Percentiles rank a stretch among this genome's conserved stretches.
Evolutionary conservation across 2,888 invertebrate genomes (phyloP).

Genomic region (Trichopria drosophilae): DNA sequence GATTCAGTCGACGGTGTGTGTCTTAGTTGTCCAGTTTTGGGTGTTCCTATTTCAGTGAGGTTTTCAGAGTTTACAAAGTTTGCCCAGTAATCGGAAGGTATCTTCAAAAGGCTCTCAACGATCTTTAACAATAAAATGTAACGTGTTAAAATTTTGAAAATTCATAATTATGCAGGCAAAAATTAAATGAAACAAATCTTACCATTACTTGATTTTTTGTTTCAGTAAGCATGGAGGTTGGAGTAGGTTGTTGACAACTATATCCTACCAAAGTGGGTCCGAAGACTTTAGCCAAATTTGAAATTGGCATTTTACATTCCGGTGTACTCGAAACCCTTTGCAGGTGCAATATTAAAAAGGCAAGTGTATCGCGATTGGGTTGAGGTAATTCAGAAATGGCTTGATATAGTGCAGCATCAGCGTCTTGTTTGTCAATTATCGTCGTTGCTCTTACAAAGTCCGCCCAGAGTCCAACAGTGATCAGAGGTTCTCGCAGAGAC

Average conservation of each 20-base stretch:
- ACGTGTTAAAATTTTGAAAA: not conserved
- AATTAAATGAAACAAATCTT: slow-evolving; percentile 5
- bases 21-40: slow-evolving; percentile 49
- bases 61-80: slow-evolving; percentile 66
- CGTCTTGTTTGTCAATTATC: slow-evolving; percentile 63
- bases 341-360: slow-evolving; percentile 88
- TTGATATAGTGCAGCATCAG: slow-evolving; percentile 69
- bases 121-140: slow-evolving; percentile 58
- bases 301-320: slow-evolving; percentile 88
- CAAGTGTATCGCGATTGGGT: slow-evolving; percentile 92
- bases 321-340: slow-evolving; percentile 81
- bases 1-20: slow-evolving; percentile 57
- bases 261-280: slow-evolving; percentile 94
- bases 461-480: slow-evolving; percentile 79
- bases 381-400: slow-evolving; percentile 84
- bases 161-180: not conserved
- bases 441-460: slow-evolving; percentile 76
- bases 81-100: slow-evolving; percentile 77
- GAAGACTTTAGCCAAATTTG: slow-evolving; percentile 87
- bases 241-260: slow-evolving; percentile 73
- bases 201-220: slow-evolving; percentile 76
- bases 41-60: slow-evolving; percentile 45
- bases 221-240: slow-evolving; percentile 74
- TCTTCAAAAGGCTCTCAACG: slow-evolving; percentile 70
- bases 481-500: slow-evolving; percentile 84